These are phyloP conservation scores for Sander lucioperca DNA, from an alignment of 2,113 vertebrate genomes.

Conservation along the genomic window DNA sequence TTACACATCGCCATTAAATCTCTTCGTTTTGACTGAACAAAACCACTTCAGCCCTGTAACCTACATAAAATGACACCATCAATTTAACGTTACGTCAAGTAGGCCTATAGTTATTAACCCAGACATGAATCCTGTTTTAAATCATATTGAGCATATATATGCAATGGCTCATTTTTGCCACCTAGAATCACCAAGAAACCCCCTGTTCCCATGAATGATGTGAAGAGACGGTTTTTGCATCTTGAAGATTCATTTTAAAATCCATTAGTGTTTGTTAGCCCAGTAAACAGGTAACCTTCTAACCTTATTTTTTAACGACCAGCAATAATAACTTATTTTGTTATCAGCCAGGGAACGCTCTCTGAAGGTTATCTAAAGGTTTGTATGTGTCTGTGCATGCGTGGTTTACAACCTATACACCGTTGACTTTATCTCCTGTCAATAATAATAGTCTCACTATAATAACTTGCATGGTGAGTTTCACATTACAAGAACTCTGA, in stretches of 20 bases:
- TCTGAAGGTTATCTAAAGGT: too few species aligned
- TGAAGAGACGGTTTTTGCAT: neutral
- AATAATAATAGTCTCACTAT: too few species aligned
- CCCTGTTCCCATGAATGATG: neutral
- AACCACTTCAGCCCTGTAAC: neutral
- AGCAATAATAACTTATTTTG: too few species aligned
- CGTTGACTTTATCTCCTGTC: too few species aligned
- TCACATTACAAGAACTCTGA: too few species aligned
- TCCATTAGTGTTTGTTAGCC: neutral
- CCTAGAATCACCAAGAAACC: neutral
- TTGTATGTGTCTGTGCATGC: too few species aligned
- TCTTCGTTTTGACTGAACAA: neutral
- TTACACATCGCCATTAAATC: constrained; percentile 39
- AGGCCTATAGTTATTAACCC: neutral
- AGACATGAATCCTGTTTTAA: neutral
- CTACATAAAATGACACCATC: neutral
- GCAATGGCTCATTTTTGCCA: neutral
- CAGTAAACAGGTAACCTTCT: too few species aligned
- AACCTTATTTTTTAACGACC: too few species aligned
- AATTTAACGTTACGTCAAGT: too few species aligned
- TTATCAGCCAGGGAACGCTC: too few species aligned
- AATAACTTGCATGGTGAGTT: too few species aligned
- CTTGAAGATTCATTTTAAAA: neutral
- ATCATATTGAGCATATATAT: neutral
- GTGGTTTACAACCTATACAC: too few species aligned